Conservation (phyloP, 2,888 invertebrate genomes). For the Hemithea aestivaria region DNA sequence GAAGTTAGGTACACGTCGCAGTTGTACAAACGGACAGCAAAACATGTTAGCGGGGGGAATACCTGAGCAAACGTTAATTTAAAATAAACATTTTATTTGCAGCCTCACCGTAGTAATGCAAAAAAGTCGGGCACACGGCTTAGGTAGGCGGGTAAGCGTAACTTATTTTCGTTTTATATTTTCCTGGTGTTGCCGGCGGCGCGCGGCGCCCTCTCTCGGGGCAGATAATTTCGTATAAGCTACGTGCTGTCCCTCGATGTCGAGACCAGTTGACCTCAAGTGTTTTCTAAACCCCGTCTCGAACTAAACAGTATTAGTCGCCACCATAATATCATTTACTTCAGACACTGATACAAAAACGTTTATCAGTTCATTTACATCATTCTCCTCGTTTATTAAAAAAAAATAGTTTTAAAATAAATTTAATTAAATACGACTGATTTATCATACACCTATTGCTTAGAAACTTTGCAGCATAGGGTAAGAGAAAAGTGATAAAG, state of each 20-base stretch:
- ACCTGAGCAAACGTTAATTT: constrained; percentile 45
- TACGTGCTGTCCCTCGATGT: constrained; percentile 60
- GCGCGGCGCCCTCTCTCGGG: constrained; percentile 55
- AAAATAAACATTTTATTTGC: constrained; percentile 55
- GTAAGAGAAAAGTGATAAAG: constrained; percentile 14
- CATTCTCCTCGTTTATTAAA: no score
- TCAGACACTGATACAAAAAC: constrained; percentile 1
- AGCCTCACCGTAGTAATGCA: constrained; percentile 51
- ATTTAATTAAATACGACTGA: no score
- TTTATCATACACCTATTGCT: constrained; percentile 10
- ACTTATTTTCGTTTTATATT: constrained; percentile 71
- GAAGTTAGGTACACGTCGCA: constrained; percentile 20
- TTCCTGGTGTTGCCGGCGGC: constrained; percentile 45
- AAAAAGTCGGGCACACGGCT: constrained; percentile 50
- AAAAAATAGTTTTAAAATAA: no score
- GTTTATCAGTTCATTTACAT: no score
- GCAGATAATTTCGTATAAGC: constrained; percentile 64
- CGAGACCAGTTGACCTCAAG: constrained; percentile 51
- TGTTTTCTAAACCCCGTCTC: constrained; percentile 43
- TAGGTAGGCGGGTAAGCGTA: constrained; percentile 47
- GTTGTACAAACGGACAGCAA: constrained; percentile 23
- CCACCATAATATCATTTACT: constrained; percentile 2
- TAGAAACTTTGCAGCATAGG: constrained; percentile 24
- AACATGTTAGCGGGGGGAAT: constrained; percentile 33
- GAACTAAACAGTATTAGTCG: constrained; percentile 33